Base-by-base conservation (phyloP, 2,113 vertebrate species). In the Sorex fumeus region DNA sequence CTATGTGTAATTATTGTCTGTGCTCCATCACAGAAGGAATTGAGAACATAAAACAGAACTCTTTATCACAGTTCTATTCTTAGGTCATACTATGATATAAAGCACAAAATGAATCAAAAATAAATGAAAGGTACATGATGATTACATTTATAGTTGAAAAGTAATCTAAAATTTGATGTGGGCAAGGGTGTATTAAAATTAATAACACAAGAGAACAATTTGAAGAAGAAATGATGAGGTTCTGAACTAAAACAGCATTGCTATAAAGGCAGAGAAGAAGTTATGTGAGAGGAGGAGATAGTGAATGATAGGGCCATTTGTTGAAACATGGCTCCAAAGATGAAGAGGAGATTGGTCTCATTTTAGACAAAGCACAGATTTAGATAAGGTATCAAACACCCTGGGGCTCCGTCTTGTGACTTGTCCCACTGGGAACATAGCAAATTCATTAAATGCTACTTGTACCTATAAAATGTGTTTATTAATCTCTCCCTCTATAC, bases 381-480 rank as follows among this genome's bases (percentile, higher is more conserved):
- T 88, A 57, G 23, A 53, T 83, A 19, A 40, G 12, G 36, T 67
- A 19, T 67, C 6, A 85, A 86, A 83, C 16, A 75, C 47, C 45
- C 75, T 3, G 2, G 28, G 43, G 30, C n/a, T 53, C 77, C 19
- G n/a, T 50, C 60, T 64, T 84, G 28, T 84, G 84, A 91, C 84
- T 81, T 27, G 57, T 85, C 10, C 74, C 18, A n/a, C 0, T 25
- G 36, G n/a, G 60, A 90, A 60, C 15, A 74, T 2, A 87, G 66
- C 74, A 67, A 40, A 30, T 91, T 71, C 57, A 76, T 80, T 72
- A 90, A 91, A 90, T 34, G 71, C 40, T 64, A 71, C 82, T 94
- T n/a, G 66, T 82, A 53, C 28, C 62, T 11, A 30, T 83, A 77
- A 86, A 90, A 91, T 45, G 62, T 74, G 30, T 88, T 95, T 83